Evolutionary conservation across 2,888 invertebrate species (phyloP).

Genomic region (Acanthosoma haemorrhoidale): DNA sequence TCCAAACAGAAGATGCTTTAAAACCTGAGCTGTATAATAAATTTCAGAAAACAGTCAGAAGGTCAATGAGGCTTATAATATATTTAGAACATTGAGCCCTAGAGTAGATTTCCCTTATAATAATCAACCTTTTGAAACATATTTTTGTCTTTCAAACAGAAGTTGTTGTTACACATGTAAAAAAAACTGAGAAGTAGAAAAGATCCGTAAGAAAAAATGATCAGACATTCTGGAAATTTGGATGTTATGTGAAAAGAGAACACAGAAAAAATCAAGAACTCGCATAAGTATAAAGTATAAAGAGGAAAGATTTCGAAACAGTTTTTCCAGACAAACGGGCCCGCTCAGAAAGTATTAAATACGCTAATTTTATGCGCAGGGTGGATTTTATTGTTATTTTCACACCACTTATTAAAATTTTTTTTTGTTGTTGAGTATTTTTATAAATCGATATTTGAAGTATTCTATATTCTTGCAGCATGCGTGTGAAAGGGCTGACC

Average conservation of each 20-base stretch:
- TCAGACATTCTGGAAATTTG: neutral
- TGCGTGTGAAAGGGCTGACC: no score
- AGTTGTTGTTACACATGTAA: neutral
- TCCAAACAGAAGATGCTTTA: neutral
- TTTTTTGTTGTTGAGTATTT: no score
- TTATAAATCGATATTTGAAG: no score
- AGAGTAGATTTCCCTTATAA: neutral
- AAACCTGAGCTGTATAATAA: neutral
- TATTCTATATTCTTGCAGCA: no score
- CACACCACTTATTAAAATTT: no score
- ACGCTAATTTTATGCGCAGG: no score
- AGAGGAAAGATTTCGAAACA: neutral
- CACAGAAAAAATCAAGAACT: neutral
- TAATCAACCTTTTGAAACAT: neutral
- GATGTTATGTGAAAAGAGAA: neutral
- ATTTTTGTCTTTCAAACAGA: neutral
- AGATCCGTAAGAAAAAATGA: neutral
- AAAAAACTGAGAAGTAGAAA: neutral
- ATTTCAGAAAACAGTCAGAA: neutral
- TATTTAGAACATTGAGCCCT: neutral
- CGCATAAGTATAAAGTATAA: neutral
- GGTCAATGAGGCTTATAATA: neutral
- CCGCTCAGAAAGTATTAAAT: no score
- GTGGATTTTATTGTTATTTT: no score
- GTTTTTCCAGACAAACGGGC: constrained; percentile 6